phyloP scores from a whole-genome alignment of 2,888 invertebrate species.

The Sinelater perroti region DNA sequence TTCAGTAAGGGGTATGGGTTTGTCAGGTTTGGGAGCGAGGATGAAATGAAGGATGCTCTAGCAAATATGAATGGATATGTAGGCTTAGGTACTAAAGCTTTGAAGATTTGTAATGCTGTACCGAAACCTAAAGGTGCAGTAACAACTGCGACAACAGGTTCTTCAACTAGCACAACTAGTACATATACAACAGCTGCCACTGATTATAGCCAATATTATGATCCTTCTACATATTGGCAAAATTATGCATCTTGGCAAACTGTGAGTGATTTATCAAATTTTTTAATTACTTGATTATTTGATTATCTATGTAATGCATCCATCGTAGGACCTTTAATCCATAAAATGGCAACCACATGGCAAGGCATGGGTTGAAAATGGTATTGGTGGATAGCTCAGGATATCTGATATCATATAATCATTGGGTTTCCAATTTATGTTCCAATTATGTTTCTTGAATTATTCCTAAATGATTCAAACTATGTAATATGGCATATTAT shows the following conservation, averaged over 20 bases:
- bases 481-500: too few species aligned
- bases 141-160: slow-evolving; percentile 56
- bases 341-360: too few species aligned
- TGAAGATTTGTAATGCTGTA: slow-evolving; percentile 93
- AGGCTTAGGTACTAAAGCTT: slow-evolving; percentile 85
- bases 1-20: slow-evolving; percentile 97
- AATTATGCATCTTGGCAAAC: slow-evolving; percentile 81
- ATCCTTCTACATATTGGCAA: slow-evolving; percentile 87
- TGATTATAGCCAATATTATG: slow-evolving; percentile 82
- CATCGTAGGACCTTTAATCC: too few species aligned
- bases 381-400: too few species aligned
- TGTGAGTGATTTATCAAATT: too few species aligned
- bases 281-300: neutral
- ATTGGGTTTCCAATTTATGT: too few species aligned
- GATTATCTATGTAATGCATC: too few species aligned
- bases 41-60: slow-evolving; percentile 91
- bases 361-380: too few species aligned
- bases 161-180: slow-evolving; percentile 53
- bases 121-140: slow-evolving; percentile 78
- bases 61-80: slow-evolving; percentile 93
- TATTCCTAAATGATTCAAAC: too few species aligned
- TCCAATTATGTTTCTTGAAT: too few species aligned
- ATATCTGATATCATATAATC: too few species aligned
- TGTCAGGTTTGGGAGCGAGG: slow-evolving; percentile 92
- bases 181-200: slow-evolving; percentile 50